These are phyloP conservation scores for Sapajus apella DNA, from an alignment of 2,113 vertebrate genomes.

Conservation along the genomic window DNA sequence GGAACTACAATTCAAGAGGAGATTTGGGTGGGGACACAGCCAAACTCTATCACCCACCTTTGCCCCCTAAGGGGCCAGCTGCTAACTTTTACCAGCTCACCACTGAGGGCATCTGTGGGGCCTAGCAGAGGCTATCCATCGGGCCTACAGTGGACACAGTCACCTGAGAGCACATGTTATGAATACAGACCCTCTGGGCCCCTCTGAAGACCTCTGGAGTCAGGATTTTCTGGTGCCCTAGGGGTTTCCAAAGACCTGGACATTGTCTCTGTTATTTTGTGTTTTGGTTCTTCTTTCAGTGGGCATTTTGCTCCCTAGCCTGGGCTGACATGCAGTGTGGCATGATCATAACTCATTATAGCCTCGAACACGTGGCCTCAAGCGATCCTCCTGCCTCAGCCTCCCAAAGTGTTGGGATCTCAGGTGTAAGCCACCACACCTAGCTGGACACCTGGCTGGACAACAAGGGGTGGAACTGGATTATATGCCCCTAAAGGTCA, in stretches of 20 bases:
- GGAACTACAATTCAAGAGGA: too few species aligned
- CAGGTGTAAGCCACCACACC: too few species aligned
- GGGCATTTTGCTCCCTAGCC: too few species aligned
- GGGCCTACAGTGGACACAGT: not conserved
- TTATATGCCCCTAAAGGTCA: not conserved
- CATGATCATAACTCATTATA: too few species aligned
- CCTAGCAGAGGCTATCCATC: not conserved
- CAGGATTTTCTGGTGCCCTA: not conserved
- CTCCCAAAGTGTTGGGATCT: too few species aligned
- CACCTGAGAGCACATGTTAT: accelerated
- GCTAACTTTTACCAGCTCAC: not conserved
- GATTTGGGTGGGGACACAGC: too few species aligned
- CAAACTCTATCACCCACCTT: too few species aligned
- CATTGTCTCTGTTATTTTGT: too few species aligned
- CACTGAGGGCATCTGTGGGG: not conserved
- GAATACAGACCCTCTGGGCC: not conserved
- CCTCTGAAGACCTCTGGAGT: not conserved
- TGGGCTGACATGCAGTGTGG: too few species aligned
- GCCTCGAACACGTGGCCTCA: too few species aligned
- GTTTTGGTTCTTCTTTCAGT: too few species aligned
- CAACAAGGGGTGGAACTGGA: not conserved
- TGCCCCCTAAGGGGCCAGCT: not conserved
- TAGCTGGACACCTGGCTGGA: not conserved
- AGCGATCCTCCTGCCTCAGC: too few species aligned
- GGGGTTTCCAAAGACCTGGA: not conserved